Conservation (phyloP, 2,888 invertebrate genomes). For the Osedax frankpressi region DNA sequence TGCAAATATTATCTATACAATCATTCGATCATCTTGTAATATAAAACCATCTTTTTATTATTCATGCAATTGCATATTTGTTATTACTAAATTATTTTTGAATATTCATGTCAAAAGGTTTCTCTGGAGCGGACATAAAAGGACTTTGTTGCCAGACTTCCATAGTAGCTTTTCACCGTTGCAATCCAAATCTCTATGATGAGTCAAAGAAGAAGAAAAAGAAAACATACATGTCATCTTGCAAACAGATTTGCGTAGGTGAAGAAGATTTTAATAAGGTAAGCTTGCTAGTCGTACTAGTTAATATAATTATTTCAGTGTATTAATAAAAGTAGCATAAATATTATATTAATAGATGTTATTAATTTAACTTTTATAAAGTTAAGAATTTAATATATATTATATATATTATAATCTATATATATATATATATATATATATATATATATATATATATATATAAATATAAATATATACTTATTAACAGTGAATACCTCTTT, state of each 20-base stretch:
- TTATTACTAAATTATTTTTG: too few relatives aligned
- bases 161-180: constrained; percentile 57
- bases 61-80: too few relatives aligned
- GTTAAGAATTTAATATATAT: too few relatives aligned
- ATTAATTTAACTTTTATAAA: too few relatives aligned
- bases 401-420: not conserved
- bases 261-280: not conserved
- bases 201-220: not conserved
- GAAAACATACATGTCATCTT: not conserved
- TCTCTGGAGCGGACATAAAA: constrained; percentile 72
- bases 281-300: too few relatives aligned
- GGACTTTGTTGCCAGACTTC: constrained; percentile 76
- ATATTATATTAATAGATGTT: too few relatives aligned
- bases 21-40: too few relatives aligned
- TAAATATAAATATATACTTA: not conserved
- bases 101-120: too few relatives aligned
- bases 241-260: not conserved
- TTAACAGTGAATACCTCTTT: not conserved
- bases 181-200: constrained; percentile 72
- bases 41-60: too few relatives aligned
- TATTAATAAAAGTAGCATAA: too few relatives aligned
- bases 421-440: not conserved
- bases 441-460: not conserved
- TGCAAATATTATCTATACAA: too few relatives aligned
- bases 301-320: too few relatives aligned